Conservation (phyloP, 2,797 vertebrate genomes). For the Calcarius lapponicus region DNA sequence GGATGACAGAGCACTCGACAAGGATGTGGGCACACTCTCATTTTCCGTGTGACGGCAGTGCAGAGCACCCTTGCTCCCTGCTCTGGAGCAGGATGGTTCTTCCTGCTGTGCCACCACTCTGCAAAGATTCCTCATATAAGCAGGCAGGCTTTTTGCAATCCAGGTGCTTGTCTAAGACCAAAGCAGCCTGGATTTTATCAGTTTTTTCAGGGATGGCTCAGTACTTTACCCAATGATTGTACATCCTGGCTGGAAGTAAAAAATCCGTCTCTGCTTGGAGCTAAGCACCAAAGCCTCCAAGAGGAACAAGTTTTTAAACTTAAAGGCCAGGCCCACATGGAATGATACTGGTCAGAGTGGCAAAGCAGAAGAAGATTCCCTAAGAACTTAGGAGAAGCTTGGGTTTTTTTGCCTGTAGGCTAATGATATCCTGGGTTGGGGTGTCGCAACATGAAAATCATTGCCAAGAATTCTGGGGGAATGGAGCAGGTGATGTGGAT, state of each 20-base stretch:
- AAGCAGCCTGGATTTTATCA: background rate
- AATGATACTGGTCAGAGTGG: background rate
- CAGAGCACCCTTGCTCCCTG: rapidly evolving
- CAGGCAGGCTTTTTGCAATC: background rate
- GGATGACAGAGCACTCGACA: background rate
- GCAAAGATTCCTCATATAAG: background rate
- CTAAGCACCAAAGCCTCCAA: background rate
- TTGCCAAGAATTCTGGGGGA: background rate
- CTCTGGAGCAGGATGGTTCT: background rate
- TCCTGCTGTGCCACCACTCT: background rate
- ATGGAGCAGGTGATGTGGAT: background rate
- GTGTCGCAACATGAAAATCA: background rate
- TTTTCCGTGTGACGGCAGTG: rapidly evolving
- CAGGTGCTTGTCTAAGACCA: background rate
- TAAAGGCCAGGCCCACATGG: background rate
- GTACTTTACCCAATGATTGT: background rate
- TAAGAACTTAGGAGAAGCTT: background rate
- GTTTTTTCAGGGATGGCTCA: background rate
- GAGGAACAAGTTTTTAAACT: background rate
- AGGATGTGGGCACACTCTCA: background rate
- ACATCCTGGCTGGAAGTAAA: background rate
- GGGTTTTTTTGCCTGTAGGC: background rate
- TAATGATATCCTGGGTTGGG: background rate
- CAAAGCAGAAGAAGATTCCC: background rate
- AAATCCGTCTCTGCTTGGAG: background rate